Evolutionary conservation across 1,140 invertebrate genomes (phyloP).

Genomic region (Drosophila rhopaloa): DNA sequence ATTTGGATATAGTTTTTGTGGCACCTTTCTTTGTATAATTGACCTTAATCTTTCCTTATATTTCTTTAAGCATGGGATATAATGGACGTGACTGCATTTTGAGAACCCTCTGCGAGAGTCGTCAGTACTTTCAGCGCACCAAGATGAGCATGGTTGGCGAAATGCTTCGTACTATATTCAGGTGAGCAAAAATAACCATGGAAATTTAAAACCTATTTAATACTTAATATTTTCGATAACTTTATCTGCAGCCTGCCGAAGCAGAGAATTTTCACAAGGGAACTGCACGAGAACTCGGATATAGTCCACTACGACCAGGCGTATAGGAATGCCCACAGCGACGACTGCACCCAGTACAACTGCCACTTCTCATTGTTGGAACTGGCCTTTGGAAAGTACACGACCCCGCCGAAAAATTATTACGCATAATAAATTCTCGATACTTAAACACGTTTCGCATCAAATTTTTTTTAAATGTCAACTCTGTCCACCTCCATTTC

Average conservation of each 20-base stretch:
- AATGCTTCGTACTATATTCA: slow-evolving; percentile 75
- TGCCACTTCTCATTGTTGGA: slow-evolving; percentile 91
- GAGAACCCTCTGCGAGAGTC: slow-evolving; percentile 90
- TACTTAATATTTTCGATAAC: neutral
- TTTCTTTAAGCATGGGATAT: slow-evolving; percentile 79
- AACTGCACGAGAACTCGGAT: slow-evolving; percentile 88
- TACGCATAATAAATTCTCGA: slow-evolving; percentile 71
- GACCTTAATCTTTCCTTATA: neutral
- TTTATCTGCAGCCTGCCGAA: slow-evolving; percentile 86
- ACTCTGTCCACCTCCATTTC: slow-evolving; percentile 21
- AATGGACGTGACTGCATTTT: slow-evolving; percentile 89
- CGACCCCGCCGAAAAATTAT: slow-evolving; percentile 77
- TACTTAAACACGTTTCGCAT: slow-evolving; percentile 53
- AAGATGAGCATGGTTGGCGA: slow-evolving; percentile 85
- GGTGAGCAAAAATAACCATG: slow-evolving; percentile 25
- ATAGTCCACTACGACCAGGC: slow-evolving; percentile 89
- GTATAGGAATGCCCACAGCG: slow-evolving; percentile 85
- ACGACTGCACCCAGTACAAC: slow-evolving; percentile 87
- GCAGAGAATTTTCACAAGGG: slow-evolving; percentile 86
- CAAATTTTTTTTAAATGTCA: slow-evolving; percentile 59
- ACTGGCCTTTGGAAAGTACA: slow-evolving; percentile 90
- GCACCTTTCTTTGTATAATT: too few species aligned
- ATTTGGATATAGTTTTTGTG: too few species aligned
- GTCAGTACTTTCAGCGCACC: slow-evolving; percentile 86
- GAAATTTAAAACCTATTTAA: neutral